Conservation (phyloP, 2,888 invertebrate species). For the Hololepta plana region DNA sequence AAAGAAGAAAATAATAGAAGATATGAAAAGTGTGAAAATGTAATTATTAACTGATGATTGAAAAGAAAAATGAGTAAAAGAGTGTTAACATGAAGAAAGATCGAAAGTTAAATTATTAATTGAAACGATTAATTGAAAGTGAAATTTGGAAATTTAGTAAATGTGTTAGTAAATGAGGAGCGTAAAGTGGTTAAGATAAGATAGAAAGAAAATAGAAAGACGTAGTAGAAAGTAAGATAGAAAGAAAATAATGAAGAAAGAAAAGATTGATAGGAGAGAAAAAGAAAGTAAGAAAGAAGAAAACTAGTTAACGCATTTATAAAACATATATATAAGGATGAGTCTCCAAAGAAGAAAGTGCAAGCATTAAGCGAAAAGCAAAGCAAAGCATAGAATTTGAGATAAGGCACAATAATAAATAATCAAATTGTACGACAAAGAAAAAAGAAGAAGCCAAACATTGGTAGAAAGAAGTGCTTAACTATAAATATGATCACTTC, state of each 20-base stretch:
- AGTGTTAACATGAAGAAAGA: no score
- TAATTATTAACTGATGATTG: neutral
- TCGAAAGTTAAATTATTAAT: neutral
- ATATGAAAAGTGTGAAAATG: neutral
- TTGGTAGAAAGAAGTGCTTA: slow-evolving; percentile 1
- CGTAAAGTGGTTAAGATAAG: neutral
- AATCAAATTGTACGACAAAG: neutral
- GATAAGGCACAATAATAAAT: slow-evolving; percentile 1
- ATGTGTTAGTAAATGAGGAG: neutral
- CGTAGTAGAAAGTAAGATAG: slow-evolving; percentile 2
- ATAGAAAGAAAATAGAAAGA: no score
- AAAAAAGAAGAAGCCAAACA: slow-evolving; percentile 1
- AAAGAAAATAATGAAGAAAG: neutral
- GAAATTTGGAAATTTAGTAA: neutral
- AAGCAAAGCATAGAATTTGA: slow-evolving; percentile 6
- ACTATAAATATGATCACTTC: slow-evolving; percentile 1
- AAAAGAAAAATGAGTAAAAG: no score
- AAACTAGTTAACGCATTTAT: no score
- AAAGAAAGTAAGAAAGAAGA: slow-evolving; percentile 4
- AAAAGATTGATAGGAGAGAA: neutral
- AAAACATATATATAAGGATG: no score
- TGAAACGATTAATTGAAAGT: neutral
- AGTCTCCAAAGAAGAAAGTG: slow-evolving; percentile 21
- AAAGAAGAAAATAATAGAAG: slow-evolving; percentile 7
- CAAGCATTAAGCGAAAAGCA: slow-evolving; percentile 8